Evolutionary conservation across 2,888 invertebrate genomes (phyloP), one percentile per base, ranked within the genome.

Genomic region (Torymus aiolomorphi): DNA sequence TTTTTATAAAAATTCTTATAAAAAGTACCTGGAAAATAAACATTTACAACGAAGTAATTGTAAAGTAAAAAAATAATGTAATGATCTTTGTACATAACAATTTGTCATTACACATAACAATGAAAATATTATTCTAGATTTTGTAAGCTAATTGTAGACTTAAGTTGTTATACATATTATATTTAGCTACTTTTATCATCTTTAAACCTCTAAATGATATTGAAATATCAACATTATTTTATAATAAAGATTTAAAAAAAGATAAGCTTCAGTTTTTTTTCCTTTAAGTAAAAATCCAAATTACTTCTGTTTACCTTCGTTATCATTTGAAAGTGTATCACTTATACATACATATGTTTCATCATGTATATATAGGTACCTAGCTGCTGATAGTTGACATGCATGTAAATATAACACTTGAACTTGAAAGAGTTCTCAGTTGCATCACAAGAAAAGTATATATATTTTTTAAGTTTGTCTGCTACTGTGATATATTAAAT

Each of bases 241-340:
- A 76, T 76, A 76, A 76, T 72, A 76, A 73, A 80, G 56, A 76
- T 71, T 76, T 72, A 52, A 12, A 56, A 73, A 67, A 70, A 73
- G 62, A 49, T 31, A 14, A 24, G 11, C 16, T n/a, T n/a, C 8
- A n/a, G 13, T n/a, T 66, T 51, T 66, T 63, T 57, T 57, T 11
- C 12, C 2, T 49, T 63, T 49, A 2, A 16, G n/a, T 16, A 59
- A 18, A 62, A 31, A 12, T 12, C 24, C 20, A 24, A 31, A 62
- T 12, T 24, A n/a, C n/a, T 63, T 65, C 13, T 61, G 8, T 42
- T 31, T 61, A 61, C 24, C 1, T 24, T 13, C 13, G 3, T 61
- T 13, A 61, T 61, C 11, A 11, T 42, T 57, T 42, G 31, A 13
- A 51, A 71, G 51, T 51, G 16, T 49, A 51, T 52, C 14, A 11